phyloP scores from a whole-genome alignment of 1,140 invertebrate species.

The Drosophila willistoni region DNA sequence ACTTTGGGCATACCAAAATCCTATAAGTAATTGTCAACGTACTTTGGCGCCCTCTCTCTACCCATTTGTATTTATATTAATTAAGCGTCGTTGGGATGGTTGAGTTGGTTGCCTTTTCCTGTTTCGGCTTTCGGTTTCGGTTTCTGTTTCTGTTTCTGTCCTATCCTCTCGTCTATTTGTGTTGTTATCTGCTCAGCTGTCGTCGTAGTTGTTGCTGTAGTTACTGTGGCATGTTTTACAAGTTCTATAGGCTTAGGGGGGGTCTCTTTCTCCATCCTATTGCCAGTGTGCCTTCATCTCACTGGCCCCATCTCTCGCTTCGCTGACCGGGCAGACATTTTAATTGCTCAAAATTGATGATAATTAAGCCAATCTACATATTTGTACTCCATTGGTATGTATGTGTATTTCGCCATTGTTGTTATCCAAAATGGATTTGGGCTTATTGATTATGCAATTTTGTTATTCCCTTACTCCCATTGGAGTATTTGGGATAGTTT shows the following conservation, averaged over 20 bases:
- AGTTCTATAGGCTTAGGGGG: slow-evolving; percentile 64
- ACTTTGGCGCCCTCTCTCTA: slow-evolving; percentile 56
- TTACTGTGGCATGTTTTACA: slow-evolving; percentile 72
- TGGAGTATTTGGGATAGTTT: slow-evolving; percentile 30
- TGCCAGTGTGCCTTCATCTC: background rate
- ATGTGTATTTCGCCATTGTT: slow-evolving; percentile 54
- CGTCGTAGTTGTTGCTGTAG: slow-evolving; percentile 58
- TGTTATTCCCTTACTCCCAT: slow-evolving; percentile 45
- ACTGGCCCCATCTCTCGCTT: background rate
- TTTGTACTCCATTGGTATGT: slow-evolving; percentile 56
- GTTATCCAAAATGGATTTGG: slow-evolving; percentile 63
- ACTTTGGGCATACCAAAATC: slow-evolving; percentile 69
- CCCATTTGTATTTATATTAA: slow-evolving; percentile 77
- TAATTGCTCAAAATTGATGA: slow-evolving; percentile 79
- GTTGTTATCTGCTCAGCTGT: slow-evolving; percentile 76
- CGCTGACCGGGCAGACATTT: slow-evolving; percentile 60
- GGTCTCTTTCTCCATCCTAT: background rate
- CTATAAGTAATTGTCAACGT: slow-evolving; percentile 79
- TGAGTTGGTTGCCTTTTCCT: slow-evolving; percentile 31
- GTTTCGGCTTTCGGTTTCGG: slow-evolving; percentile 44
- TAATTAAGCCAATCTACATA: slow-evolving; percentile 80
- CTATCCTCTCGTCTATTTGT: slow-evolving; percentile 50
- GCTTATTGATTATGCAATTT: slow-evolving; percentile 72
- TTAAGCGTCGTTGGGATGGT: slow-evolving; percentile 75
- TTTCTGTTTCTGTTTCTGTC: slow-evolving; percentile 23